Evolutionary conservation across 2,113 vertebrate species (phyloP).

Genomic region (Anser cygnoides): DNA sequence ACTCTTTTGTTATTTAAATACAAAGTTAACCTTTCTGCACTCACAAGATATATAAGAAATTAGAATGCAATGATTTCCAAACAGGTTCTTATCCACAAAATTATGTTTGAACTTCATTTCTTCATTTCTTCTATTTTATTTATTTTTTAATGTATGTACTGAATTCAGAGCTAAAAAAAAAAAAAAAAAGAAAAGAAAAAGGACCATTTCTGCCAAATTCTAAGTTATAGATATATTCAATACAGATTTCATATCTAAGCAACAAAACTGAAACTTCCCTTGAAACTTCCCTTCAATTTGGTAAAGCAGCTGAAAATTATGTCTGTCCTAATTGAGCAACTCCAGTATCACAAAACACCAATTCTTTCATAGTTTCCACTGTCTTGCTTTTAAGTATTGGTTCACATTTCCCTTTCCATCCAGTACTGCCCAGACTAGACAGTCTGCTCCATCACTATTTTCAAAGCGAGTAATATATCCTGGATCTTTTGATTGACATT

Average conservation of each 20-base stretch:
- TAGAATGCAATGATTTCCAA: neutral
- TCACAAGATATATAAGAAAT: neutral
- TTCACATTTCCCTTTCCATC: neutral
- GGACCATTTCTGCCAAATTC: neutral
- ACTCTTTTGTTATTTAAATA: neutral
- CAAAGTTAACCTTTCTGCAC: neutral
- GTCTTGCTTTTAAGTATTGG: neutral
- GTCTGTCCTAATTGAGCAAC: neutral
- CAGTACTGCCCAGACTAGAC: neutral
- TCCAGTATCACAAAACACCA: neutral
- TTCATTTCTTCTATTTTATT: neutral
- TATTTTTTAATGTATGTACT: neutral
- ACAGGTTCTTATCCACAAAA: neutral
- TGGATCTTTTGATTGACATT: neutral
- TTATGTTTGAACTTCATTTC: neutral
- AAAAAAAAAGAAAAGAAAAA: neutral
- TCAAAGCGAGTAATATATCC: rapidly evolving
- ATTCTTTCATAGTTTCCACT: neutral
- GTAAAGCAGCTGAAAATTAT: neutral
- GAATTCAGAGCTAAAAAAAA: neutral
- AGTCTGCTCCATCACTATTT: neutral
- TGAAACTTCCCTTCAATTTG: neutral
- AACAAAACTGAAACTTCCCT: neutral
- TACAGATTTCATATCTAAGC: neutral
- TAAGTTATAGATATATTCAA: neutral